Evolutionary conservation across 2,797 vertebrate species (phyloP).

Genomic region (Linurgus olivaceus): DNA sequence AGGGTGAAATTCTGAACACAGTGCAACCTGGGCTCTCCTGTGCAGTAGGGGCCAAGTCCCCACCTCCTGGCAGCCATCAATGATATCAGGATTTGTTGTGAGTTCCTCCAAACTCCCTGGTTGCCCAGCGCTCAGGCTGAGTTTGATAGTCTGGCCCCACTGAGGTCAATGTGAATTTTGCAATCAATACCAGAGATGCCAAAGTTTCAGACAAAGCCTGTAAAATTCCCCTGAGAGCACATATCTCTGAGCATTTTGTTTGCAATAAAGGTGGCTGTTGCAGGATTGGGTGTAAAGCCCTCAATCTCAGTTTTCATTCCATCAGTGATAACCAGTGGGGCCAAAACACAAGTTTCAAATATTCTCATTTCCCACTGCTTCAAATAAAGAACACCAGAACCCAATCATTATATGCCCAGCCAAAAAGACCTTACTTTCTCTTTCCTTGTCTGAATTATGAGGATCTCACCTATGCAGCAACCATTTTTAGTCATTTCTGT

Average conservation of each 20-base stretch:
- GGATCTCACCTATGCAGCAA: not conserved
- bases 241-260: not conserved
- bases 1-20: not conserved
- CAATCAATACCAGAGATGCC: not conserved
- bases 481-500: not conserved
- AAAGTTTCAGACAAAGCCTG: not conserved
- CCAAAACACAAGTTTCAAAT: not conserved
- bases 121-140: not conserved
- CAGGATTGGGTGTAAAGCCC: accelerated
- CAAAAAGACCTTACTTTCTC: not conserved
- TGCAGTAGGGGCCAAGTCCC: accelerated
- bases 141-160: not conserved
- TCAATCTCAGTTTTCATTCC: not conserved
- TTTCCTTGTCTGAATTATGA: not conserved
- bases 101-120: not conserved
- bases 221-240: not conserved
- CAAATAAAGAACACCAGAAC: not conserved
- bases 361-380: not conserved
- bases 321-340: not conserved
- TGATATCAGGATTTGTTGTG: not conserved
- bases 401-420: accelerated
- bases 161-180: not conserved
- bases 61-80: not conserved
- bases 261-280: not conserved
- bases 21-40: not conserved